phyloP scores from a whole-genome alignment of 2,888 invertebrate genomes.

The Panorpa germanica region DNA sequence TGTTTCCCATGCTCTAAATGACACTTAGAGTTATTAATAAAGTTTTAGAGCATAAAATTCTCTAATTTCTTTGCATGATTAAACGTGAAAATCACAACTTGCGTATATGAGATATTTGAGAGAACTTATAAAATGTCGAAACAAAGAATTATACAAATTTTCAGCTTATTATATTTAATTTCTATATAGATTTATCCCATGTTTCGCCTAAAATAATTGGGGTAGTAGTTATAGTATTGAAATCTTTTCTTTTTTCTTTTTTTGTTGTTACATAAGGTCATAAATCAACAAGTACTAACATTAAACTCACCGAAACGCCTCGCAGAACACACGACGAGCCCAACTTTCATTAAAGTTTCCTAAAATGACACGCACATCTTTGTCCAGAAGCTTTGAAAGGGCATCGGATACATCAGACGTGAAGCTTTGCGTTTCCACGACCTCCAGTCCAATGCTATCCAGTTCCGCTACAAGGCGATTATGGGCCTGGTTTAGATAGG shows the following conservation, averaged over 20 bases:
- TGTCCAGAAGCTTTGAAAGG: constrained; percentile 62
- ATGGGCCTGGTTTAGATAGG: constrained; percentile 74
- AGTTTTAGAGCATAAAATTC: too few relatives aligned
- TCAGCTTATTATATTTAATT: too few relatives aligned
- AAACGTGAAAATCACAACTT: too few relatives aligned
- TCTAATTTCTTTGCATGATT: too few relatives aligned
- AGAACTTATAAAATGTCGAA: too few relatives aligned
- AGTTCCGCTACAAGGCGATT: constrained; percentile 75
- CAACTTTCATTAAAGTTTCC: constrained; percentile 92
- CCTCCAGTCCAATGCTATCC: constrained; percentile 60
- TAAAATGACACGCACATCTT: constrained; percentile 86
- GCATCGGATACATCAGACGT: constrained; percentile 73
- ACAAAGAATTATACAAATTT: too few relatives aligned
- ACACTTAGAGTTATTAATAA: too few relatives aligned
- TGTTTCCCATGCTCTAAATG: too few relatives aligned
- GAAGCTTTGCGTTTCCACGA: constrained; percentile 80
- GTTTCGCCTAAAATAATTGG: neutral
- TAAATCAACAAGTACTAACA: constrained; percentile 4
- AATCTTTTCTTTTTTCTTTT: neutral
- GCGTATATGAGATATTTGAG: too few relatives aligned
- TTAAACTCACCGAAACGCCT: constrained; percentile 49
- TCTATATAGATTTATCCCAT: too few relatives aligned
- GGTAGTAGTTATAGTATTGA: neutral
- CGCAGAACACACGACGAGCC: constrained; percentile 78
- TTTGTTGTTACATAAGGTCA: neutral